phyloP scores from a whole-genome alignment of 1,140 invertebrate genomes.

The Lordiphosa stackelbergi region DNA sequence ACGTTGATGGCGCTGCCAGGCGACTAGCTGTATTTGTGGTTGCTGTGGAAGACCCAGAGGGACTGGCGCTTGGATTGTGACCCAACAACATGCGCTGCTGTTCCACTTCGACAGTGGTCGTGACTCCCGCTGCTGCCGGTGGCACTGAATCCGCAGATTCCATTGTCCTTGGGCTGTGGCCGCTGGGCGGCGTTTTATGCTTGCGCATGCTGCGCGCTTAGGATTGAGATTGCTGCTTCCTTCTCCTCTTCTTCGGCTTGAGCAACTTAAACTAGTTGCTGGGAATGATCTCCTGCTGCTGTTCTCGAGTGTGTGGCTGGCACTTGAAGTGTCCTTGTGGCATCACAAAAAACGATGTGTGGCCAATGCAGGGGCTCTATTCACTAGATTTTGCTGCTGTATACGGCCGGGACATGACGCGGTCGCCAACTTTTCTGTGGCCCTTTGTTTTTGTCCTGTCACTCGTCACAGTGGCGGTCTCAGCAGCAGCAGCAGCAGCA shows the following conservation, averaged over 20 bases:
- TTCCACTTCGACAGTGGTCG: constrained; percentile 32
- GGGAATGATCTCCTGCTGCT: constrained; percentile 24
- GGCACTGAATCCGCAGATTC: constrained; percentile 12
- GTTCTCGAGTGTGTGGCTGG: constrained; percentile 56
- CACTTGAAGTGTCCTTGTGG: constrained; percentile 69
- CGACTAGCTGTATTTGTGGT: constrained; percentile 46
- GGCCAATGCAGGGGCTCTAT: constrained; percentile 34
- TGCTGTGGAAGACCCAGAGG: constrained; percentile 14
- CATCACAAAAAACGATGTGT: constrained; percentile 58
- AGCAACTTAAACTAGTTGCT: constrained; percentile 14
- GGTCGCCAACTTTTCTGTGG: constrained; percentile 16
- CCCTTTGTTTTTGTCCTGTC: constrained; percentile 67
- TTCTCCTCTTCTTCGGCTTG: constrained; percentile 2
- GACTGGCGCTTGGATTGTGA: constrained; percentile 22
- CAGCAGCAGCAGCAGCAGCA: constrained; percentile 17
- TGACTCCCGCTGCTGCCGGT: constrained; percentile 11
- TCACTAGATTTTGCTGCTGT: constrained; percentile 29
- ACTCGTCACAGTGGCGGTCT: constrained; percentile 58
- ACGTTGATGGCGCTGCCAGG: constrained; percentile 44
- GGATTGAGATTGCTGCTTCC: neutral
- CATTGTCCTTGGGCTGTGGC: constrained; percentile 57
- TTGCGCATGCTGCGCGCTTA: constrained; percentile 52
- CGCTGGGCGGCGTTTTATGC: constrained; percentile 65
- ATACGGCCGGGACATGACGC: constrained; percentile 56
- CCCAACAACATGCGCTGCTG: constrained; percentile 49